Conservation (phyloP, 2,888 invertebrate species). For the Exocentrus adspersus region DNA sequence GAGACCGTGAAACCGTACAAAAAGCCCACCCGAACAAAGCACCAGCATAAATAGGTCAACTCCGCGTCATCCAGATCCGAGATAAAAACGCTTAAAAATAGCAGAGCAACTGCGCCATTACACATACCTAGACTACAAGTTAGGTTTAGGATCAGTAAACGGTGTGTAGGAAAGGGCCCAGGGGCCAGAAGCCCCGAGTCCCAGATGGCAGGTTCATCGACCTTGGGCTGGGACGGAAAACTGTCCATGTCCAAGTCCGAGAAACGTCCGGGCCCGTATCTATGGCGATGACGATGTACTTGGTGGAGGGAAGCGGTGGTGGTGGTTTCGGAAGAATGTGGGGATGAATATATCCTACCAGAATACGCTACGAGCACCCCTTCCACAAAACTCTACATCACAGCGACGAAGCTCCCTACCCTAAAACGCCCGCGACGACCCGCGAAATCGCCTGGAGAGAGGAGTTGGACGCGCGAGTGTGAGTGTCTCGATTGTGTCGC, state of each 20-base stretch:
- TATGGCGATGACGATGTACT: constrained; percentile 62
- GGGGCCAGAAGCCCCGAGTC: too few species aligned
- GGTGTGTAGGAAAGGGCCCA: too few species aligned
- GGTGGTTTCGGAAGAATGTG: constrained; percentile 64
- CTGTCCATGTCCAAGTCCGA: too few species aligned
- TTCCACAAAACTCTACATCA: constrained; percentile 64
- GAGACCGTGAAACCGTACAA: constrained; percentile 20
- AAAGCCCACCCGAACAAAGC: background rate
- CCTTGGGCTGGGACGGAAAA: constrained; percentile 54
- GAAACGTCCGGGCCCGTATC: too few species aligned
- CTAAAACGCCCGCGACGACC: constrained; percentile 62
- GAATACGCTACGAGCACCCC: constrained; percentile 64
- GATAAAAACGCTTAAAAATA: too few species aligned
- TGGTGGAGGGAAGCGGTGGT: constrained; percentile 64
- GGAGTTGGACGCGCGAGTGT: too few species aligned
- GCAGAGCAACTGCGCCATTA: too few species aligned
- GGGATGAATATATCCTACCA: constrained; percentile 65
- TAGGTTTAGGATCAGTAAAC: too few species aligned
- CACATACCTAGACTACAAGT: too few species aligned
- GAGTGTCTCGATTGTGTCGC: constrained; percentile 46
- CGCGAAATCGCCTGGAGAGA: constrained; percentile 58
- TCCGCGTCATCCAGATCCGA: background rate
- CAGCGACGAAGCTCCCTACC: constrained; percentile 65
- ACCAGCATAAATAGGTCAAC: background rate
- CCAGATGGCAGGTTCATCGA: constrained; percentile 61